These are phyloP conservation scores for Podabrus alpinus DNA, from an alignment of 2,888 invertebrate genomes.

Conservation along the genomic window DNA sequence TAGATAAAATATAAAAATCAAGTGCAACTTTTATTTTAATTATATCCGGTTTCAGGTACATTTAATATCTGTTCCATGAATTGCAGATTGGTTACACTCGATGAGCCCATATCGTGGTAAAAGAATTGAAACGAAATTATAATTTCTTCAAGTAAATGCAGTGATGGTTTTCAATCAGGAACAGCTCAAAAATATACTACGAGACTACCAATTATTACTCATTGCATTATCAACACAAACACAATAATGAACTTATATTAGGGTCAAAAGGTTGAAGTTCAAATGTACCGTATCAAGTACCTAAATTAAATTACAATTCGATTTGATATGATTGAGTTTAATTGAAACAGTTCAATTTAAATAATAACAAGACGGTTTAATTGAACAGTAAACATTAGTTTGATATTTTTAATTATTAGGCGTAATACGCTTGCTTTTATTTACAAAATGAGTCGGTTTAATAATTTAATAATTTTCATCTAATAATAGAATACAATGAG, in stretches of 20 bases:
- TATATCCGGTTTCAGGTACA: constrained; percentile 3
- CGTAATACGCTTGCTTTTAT: background rate
- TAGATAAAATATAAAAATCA: background rate
- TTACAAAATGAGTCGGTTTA: background rate
- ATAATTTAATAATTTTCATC: background rate
- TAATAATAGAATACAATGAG: background rate
- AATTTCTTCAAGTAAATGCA: background rate
- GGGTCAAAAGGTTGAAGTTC: background rate
- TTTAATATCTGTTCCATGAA: background rate
- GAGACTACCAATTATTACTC: background rate
- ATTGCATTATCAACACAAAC: background rate
- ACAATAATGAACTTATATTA: background rate
- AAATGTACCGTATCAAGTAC: background rate
- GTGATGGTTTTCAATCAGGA: background rate
- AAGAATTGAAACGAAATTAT: background rate
- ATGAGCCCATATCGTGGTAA: background rate
- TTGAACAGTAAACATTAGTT: background rate
- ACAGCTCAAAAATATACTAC: too few relatives aligned
- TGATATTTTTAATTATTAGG: background rate
- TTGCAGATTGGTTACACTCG: background rate
- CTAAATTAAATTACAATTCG: background rate
- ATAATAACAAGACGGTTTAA: background rate
- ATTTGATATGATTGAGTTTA: background rate
- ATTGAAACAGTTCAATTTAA: background rate
- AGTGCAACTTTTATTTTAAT: background rate